Evolutionary conservation across 1,140 invertebrate genomes (phyloP).

Genomic region (Steinernema feltiae): DNA sequence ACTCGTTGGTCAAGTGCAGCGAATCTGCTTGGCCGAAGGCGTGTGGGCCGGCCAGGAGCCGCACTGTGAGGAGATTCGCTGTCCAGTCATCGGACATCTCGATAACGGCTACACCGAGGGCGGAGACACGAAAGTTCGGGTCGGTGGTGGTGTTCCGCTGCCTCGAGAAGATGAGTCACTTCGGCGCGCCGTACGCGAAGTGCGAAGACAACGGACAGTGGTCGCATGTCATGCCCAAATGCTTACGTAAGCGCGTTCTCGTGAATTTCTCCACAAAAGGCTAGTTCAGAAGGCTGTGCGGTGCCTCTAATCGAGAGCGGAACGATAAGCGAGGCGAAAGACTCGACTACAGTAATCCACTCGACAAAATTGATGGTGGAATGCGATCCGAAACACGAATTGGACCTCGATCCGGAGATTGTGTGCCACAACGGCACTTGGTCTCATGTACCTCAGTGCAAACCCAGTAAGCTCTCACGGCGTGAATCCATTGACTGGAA

Average conservation of each 20-base stretch:
- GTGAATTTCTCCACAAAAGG: too few species aligned
- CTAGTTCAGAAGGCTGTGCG: constrained; percentile 25
- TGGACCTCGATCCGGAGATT: constrained; percentile 74
- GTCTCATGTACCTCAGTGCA: constrained; percentile 82
- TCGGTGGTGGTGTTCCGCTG: constrained; percentile 87
- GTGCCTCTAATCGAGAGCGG: constrained; percentile 63
- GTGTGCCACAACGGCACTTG: constrained; percentile 90
- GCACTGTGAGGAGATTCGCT: constrained; percentile 88
- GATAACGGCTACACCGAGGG: constrained; percentile 94
- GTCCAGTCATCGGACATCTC: constrained; percentile 73
- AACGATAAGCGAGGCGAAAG: constrained; percentile 18
- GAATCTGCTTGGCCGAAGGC: constrained; percentile 82
- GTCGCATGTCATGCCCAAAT: not conserved
- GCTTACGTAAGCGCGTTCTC: too few species aligned
- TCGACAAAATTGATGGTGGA: constrained; percentile 70
- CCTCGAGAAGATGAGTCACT: constrained; percentile 81
- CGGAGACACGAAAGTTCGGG: constrained; percentile 75
- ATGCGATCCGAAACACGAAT: constrained; percentile 72
- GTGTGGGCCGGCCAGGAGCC: constrained; percentile 82
- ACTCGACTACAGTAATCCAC: constrained; percentile 6
- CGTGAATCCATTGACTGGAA: not conserved
- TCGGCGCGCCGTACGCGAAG: constrained; percentile 71
- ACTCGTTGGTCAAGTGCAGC: constrained; percentile 75
- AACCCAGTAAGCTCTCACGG: constrained; percentile 66
- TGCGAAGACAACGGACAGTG: constrained; percentile 66